A percentile compares a stretch with the other conserved stretches of the same genome.
These are phyloP conservation scores for Ophion obscuratus DNA, from an alignment of 2,888 invertebrate species.

Conservation along the genomic window DNA sequence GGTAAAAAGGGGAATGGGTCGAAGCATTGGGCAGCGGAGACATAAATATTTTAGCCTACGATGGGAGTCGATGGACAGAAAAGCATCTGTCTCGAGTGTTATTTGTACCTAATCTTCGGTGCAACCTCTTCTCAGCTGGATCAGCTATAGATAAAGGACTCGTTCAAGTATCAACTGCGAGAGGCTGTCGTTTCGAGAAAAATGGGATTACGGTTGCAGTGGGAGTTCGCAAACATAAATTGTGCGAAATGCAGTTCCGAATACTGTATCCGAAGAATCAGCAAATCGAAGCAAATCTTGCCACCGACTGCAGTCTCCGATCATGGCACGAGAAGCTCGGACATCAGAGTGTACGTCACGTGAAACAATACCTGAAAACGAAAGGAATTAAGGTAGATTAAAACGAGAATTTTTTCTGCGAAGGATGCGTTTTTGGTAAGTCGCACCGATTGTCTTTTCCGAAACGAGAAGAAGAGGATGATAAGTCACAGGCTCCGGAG, in stretches of 20 bases:
- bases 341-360: no score
- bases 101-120: no score
- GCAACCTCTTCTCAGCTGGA: no score
- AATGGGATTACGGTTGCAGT: slow-evolving; percentile 53
- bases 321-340: no score
- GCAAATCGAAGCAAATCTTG: no score
- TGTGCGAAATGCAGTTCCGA: slow-evolving; percentile 60
- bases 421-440: slow-evolving; percentile 60
- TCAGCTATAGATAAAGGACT: no score
- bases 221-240: slow-evolving; percentile 57
- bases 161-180: no score
- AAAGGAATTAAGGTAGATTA: slow-evolving; percentile 39
- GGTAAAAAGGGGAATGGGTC: slow-evolving; percentile 59
- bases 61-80: no score
- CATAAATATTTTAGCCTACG: no score
- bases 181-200: slow-evolving; percentile 50
- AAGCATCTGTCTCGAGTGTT: no score
- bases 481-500: slow-evolving; percentile 40
- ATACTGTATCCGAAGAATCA: slow-evolving; percentile 20
- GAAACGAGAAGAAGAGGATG: slow-evolving; percentile 33
- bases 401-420: slow-evolving; percentile 57
- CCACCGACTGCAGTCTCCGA: no score
- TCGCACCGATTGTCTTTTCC: slow-evolving; percentile 60
- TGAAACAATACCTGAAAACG: slow-evolving; percentile 51
- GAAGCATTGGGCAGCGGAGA: slow-evolving; percentile 61